Evolutionary conservation across 2,797 vertebrate species (phyloP).

Genomic region (Philypnodon macrostomus): DNA sequence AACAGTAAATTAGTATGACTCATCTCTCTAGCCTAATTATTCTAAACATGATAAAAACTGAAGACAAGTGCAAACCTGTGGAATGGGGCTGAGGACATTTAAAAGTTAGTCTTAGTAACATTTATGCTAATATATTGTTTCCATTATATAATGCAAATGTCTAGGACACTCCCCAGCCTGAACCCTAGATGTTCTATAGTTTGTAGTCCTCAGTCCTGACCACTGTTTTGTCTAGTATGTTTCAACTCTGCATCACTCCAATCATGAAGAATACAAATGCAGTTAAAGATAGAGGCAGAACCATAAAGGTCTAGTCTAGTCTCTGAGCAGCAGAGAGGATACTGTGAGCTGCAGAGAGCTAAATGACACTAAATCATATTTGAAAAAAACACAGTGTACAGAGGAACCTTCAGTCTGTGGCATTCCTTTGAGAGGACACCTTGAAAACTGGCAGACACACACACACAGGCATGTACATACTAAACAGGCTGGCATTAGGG

Average conservation of each 20-base stretch:
- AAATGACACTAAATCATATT: constrained; percentile 58
- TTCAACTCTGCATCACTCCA: constrained; percentile 42
- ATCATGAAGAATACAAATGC: constrained; percentile 36
- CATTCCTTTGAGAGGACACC: constrained; percentile 61
- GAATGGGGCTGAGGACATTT: too few relatives aligned
- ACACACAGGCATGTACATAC: constrained; percentile 27
- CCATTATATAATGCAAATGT: too few relatives aligned
- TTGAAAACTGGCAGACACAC: constrained; percentile 58
- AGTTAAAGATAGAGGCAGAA: constrained; percentile 14
- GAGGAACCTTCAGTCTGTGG: constrained; percentile 39
- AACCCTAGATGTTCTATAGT: too few relatives aligned
- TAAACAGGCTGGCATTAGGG: neutral
- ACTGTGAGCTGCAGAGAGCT: constrained; percentile 47
- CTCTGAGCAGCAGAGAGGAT: too few relatives aligned
- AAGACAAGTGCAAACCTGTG: too few relatives aligned
- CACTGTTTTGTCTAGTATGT: too few relatives aligned
- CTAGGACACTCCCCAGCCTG: too few relatives aligned
- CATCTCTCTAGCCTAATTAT: too few relatives aligned
- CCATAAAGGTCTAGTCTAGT: constrained; percentile 18
- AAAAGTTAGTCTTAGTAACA: too few relatives aligned
- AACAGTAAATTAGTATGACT: too few relatives aligned
- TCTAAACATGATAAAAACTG: too few relatives aligned
- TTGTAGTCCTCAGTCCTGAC: constrained; percentile 35
- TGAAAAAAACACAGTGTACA: constrained; percentile 44
- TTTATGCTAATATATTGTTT: too few relatives aligned